phyloP scores from a whole-genome alignment of 2,113 vertebrate species.

The Orcinus orca region DNA sequence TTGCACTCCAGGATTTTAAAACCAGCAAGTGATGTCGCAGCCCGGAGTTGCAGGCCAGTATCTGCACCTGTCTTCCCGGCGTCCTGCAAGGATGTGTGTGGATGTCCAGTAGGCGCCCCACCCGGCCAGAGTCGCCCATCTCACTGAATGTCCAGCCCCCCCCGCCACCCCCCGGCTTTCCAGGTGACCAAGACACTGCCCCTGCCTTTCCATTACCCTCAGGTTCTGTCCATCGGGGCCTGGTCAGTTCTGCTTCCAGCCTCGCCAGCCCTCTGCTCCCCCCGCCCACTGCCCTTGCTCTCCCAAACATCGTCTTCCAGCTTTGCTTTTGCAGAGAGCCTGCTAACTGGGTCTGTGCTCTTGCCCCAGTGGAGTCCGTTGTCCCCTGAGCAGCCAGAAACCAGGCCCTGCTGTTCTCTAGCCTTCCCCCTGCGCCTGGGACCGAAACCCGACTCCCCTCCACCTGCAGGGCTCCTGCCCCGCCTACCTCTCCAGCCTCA shows the following conservation, averaged over 20 bases:
- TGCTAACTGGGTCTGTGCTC: neutral
- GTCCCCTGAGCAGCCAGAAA: neutral
- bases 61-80: neutral
- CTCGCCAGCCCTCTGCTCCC: neutral
- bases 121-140: neutral
- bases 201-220: neutral
- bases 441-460: neutral
- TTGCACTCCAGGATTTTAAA: neutral
- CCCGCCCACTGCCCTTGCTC: neutral
- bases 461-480: neutral
- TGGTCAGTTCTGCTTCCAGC: neutral
- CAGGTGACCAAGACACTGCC: neutral
- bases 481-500: neutral
- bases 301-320: rapidly evolving
- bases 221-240: neutral
- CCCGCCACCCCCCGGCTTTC: rapidly evolving
- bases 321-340: neutral
- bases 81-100: neutral
- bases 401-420: neutral
- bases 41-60: neutral
- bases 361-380: neutral
- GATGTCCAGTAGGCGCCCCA: neutral
- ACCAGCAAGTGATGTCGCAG: neutral
- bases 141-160: neutral
- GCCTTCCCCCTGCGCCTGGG: too few species aligned